These are phyloP conservation scores for Megaustenia siamemsis DNA, from an alignment of 2,888 invertebrate genomes.

Conservation along the genomic window DNA sequence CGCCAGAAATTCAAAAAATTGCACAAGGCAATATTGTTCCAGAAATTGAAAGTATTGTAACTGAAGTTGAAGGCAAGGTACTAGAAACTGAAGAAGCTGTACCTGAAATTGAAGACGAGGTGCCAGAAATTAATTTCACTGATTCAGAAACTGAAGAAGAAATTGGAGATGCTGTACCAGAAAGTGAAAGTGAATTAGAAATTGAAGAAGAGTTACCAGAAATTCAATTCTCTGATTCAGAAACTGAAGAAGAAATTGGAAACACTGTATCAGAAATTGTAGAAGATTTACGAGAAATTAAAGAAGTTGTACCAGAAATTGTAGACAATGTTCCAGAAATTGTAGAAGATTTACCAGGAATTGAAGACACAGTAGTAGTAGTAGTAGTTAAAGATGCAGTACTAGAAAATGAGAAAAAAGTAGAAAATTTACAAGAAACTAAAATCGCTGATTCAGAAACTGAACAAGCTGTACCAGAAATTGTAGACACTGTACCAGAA, in stretches of 20 bases:
- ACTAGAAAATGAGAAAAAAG: not conserved
- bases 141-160: not conserved
- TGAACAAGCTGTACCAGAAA: not conserved
- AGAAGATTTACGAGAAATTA: not conserved
- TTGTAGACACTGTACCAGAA: not conserved
- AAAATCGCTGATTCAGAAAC: not conserved
- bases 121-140: no score
- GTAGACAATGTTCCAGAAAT: not conserved
- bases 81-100: not conserved
- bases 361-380: not conserved
- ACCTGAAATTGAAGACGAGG: conserved; percentile 8
- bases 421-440: not conserved
- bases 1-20: conserved; percentile 42
- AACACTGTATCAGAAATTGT: not conserved
- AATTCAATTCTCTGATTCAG: not conserved
- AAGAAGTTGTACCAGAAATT: not conserved
- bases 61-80: not conserved
- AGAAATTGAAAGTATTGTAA: not conserved
- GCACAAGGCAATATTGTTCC: no score
- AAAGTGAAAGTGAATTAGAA: not conserved
- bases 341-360: not conserved
- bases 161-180: not conserved
- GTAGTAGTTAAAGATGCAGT: conserved; percentile 10
- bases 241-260: not conserved
- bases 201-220: not conserved